Evolutionary conservation across 2,797 vertebrate species (phyloP).

Genomic region (Microtus agrestis): DNA sequence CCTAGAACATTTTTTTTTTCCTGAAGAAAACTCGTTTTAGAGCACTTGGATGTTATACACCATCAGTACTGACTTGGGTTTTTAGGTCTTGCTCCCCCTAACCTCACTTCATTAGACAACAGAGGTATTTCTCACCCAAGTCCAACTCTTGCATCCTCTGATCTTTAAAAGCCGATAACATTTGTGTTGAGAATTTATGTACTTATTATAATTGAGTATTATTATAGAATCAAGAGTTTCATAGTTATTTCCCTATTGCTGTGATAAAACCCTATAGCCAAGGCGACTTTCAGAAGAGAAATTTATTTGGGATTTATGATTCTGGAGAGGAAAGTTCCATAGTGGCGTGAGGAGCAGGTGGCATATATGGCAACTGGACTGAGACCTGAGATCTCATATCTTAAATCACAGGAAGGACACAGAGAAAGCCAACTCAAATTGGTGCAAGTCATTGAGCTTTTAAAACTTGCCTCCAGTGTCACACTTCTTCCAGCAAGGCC

Average conservation of each 20-base stretch:
- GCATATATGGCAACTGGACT: neutral
- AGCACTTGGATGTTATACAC: neutral
- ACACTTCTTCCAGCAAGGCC: neutral
- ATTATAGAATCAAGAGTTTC: neutral
- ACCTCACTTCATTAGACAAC: neutral
- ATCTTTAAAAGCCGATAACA: neutral
- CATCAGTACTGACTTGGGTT: neutral
- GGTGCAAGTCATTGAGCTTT: neutral
- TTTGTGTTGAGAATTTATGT: neutral
- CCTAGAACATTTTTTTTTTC: neutral
- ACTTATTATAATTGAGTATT: neutral
- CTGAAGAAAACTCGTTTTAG: neutral
- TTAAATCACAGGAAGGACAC: neutral
- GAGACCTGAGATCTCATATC: neutral
- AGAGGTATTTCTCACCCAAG: neutral
- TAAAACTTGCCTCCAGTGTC: neutral
- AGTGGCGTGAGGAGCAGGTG: too few relatives aligned
- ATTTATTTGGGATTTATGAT: neutral
- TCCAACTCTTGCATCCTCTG: neutral
- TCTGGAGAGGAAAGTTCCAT: too few relatives aligned
- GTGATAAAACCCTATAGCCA: neutral
- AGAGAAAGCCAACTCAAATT: neutral
- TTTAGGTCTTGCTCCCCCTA: neutral
- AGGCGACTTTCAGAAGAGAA: neutral
- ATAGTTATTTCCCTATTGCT: neutral